Percentiles rank a stretch among this genome's conserved stretches.
phyloP scores from a whole-genome alignment of 2,888 invertebrate genomes.

The Tetheella fluctuosa region DNA sequence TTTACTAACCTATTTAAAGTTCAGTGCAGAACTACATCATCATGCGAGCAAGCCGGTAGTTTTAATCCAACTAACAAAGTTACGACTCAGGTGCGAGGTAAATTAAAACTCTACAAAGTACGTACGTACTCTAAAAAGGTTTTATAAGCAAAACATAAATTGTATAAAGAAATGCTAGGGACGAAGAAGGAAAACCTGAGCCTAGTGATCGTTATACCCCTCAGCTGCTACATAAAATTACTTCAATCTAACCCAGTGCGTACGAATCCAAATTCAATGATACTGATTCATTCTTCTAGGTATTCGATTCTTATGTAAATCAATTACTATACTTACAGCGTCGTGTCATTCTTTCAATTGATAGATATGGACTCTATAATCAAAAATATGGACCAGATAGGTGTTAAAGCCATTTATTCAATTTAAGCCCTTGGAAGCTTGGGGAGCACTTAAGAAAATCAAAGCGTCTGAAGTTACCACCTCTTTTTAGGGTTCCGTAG shows the following conservation, averaged over 20 bases:
- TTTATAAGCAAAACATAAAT: conserved; percentile 38
- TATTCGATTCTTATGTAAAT: background rate
- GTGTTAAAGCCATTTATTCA: background rate
- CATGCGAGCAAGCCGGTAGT: conserved; percentile 33
- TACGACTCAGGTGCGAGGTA: conserved; percentile 41
- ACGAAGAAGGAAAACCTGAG: conserved; percentile 25
- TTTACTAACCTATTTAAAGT: conserved; percentile 30
- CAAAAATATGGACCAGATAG: background rate
- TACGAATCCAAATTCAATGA: conserved; percentile 25
- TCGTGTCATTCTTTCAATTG: background rate
- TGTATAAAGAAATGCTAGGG: conserved; percentile 27
- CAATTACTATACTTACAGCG: background rate
- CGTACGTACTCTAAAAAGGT: conserved; percentile 36
- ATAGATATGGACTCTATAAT: background rate
- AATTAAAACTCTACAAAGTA: conserved; percentile 47
- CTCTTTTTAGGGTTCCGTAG: too few relatives aligned
- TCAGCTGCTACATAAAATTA: too few relatives aligned
- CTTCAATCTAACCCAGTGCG: background rate
- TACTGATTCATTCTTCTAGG: conserved; percentile 35
- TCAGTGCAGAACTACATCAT: conserved; percentile 28
- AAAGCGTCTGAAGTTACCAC: too few relatives aligned
- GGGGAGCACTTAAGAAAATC: too few relatives aligned
- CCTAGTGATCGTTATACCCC: background rate
- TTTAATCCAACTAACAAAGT: conserved; percentile 29
- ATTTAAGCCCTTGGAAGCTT: too few relatives aligned